These are phyloP conservation scores for Chrysotoxum bicinctum DNA, from an alignment of 2,888 invertebrate genomes.

Conservation along the genomic window DNA sequence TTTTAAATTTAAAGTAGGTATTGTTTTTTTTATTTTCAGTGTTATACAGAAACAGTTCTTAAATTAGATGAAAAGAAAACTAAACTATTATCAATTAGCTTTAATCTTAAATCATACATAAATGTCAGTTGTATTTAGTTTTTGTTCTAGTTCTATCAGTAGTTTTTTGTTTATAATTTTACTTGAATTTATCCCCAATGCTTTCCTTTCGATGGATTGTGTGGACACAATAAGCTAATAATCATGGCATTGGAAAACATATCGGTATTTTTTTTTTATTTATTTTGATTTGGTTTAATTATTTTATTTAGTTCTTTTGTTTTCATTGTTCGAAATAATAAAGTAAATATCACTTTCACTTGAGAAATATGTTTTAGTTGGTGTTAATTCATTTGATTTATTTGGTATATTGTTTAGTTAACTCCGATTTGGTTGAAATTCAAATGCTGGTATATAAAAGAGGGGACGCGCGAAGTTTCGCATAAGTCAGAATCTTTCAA, in stretches of 20 bases:
- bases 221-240: conserved; percentile 30
- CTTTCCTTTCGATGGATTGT: conserved; percentile 53
- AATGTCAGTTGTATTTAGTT: conserved; percentile 25
- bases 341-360: conserved; percentile 64
- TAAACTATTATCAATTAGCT: conserved; percentile 60
- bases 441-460: not conserved
- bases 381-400: conserved; percentile 12
- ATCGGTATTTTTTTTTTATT: not conserved
- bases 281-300: conserved; percentile 10
- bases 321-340: conserved; percentile 39
- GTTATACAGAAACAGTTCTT: conserved; percentile 66
- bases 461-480: not conserved
- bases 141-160: conserved; percentile 25
- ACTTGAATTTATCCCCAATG: conserved; percentile 1
- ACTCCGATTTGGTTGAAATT: not conserved
- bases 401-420: conserved; percentile 9
- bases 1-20: conserved; percentile 57
- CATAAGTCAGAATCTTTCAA: too few species aligned
- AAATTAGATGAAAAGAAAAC: conserved; percentile 63
- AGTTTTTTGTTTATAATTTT: not conserved
- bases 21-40: conserved; percentile 33
- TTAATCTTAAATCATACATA: conserved; percentile 52
- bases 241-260: conserved; percentile 55
- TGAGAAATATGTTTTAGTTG: conserved; percentile 52
- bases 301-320: conserved; percentile 1